Base-by-base conservation (phyloP, 92 coral and sea anemone species). In the Palythoa heliodiscus region DNA sequence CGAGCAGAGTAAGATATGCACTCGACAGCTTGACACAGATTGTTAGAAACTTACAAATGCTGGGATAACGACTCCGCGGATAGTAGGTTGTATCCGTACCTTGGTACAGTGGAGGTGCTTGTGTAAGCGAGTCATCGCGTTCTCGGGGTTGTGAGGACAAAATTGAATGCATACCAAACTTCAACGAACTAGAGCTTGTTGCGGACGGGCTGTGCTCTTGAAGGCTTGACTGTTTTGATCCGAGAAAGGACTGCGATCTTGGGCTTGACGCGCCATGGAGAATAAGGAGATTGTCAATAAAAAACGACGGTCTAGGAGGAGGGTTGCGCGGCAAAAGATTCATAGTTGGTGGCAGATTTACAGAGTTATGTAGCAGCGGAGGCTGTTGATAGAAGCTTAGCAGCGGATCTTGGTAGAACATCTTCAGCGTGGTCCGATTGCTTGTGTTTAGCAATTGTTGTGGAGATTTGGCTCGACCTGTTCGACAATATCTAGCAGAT, bases 401-500 rank as follows among this genome's bases (percentile, higher is more conserved):
- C 75, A 94, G 87, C 24, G 98, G 98, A 60, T 94, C 98, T 90
- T 94, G 95, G 85, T 92, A 94, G 87, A 94, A 94, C 98, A 94
- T 94, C 61, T 87, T 89, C 84, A 64, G 52, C 39, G 74, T 40
- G 73, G 20, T 64, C 11, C 61, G 6, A 80, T 40, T 63, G 73
- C 50, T 43, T 8, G 50, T 22, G 43, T 14, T 47, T n/a, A 17
- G 63, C 57, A 47, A 38, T 68, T 63, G 74, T 67, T 64, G 39
- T 64, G 47, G 63, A 64, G 73, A 43, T 76, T 63, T 80, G 39
- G 64, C 43, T 43, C 84, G 74, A 48, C 22, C 50, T 7, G 53
- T n/a, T 67, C 38, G 73, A 24, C 61, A 39, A 17, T 63, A 23
- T 43, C 47, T 29, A 66, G 84, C 84, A 80, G 84, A 80, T 80